phyloP scores from a whole-genome alignment of 92 coral and sea anemone genomes.

The Actinostola sp. region DNA sequence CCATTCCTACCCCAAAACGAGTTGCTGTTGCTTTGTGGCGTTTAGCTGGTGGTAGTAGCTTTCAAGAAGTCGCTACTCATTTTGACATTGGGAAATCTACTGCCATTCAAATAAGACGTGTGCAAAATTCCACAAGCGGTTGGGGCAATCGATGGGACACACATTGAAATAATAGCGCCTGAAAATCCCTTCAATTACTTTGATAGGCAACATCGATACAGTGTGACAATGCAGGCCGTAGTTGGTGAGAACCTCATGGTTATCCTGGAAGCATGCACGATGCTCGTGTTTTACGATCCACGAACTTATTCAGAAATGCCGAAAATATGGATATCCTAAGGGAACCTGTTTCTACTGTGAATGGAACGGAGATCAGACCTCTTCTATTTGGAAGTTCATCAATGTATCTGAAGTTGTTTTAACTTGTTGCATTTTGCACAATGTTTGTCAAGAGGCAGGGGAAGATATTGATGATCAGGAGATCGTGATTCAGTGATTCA shows the following conservation, averaged over 20 bases:
- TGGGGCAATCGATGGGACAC: constrained; percentile 54
- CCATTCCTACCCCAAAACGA: constrained; percentile 46
- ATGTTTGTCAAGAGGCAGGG: constrained; percentile 56
- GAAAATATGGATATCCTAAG: constrained; percentile 29
- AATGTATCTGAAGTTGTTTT: constrained; percentile 45
- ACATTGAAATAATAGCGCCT: constrained; percentile 36
- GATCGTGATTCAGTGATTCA: constrained; percentile 18
- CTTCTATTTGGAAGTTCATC: constrained; percentile 37
- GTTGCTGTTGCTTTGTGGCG: constrained; percentile 75
- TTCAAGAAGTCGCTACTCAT: constrained; percentile 51
- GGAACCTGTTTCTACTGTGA: constrained; percentile 19
- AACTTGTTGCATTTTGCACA: constrained; percentile 51
- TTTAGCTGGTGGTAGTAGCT: constrained; percentile 54
- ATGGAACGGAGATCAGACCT: constrained; percentile 17
- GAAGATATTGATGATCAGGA: constrained; percentile 64
- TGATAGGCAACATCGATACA: constrained; percentile 37
- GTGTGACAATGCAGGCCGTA: constrained; percentile 54
- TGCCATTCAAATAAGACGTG: constrained; percentile 50
- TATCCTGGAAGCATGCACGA: constrained; percentile 66
- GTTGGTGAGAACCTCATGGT: constrained; percentile 47
- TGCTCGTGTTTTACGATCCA: constrained; percentile 32
- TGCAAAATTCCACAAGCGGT: constrained; percentile 53
- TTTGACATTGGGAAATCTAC: constrained; percentile 70
- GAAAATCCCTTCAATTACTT: constrained; percentile 38
- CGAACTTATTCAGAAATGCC: constrained; percentile 27